phyloP scores from a whole-genome alignment of 2,113 vertebrate species.

The Solea senegalensis region DNA sequence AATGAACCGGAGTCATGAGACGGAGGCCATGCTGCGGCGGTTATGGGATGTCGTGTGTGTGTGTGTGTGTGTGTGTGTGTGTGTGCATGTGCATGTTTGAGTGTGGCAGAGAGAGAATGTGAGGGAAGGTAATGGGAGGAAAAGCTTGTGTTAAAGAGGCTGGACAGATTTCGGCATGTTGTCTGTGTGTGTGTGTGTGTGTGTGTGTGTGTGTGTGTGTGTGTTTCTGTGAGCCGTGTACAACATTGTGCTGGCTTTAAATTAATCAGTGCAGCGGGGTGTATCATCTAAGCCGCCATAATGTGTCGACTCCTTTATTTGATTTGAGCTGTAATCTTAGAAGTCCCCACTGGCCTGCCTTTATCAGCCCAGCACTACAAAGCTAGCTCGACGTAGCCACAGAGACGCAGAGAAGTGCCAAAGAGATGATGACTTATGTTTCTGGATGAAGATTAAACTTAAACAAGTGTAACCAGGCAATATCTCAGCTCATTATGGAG shows the following conservation, averaged over 20 bases:
- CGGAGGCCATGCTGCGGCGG: slow-evolving; percentile 35
- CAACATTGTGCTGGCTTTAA: slow-evolving; percentile 52
- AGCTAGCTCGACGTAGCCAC: slow-evolving; percentile 51
- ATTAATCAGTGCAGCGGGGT: slow-evolving; percentile 63
- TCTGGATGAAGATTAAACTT: slow-evolving; percentile 48
- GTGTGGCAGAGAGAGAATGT: slow-evolving; percentile 7
- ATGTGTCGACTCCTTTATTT: slow-evolving; percentile 73
- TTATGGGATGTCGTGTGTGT: background rate
- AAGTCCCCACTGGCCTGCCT: slow-evolving; percentile 59
- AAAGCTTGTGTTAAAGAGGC: slow-evolving; percentile 22
- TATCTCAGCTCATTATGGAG: slow-evolving; percentile 53
- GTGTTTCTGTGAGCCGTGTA: slow-evolving; percentile 16
- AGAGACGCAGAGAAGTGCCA: slow-evolving; percentile 24
- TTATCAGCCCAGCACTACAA: slow-evolving; percentile 60
- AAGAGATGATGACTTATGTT: slow-evolving; percentile 46
- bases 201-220: slow-evolving; percentile 7
- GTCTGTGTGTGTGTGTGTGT: slow-evolving; percentile 9
- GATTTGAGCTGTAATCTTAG: slow-evolving; percentile 67
- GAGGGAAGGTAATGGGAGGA: slow-evolving; percentile 26
- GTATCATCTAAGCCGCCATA: slow-evolving; percentile 67
- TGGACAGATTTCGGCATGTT: slow-evolving; percentile 13
- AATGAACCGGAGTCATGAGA: slow-evolving; percentile 67
- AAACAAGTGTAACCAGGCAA: slow-evolving; percentile 42
- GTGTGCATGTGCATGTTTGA: background rate
- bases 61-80: background rate